Evolutionary conservation across 2,797 vertebrate genomes (phyloP).

Genomic region (Apodemus agrarius): DNA sequence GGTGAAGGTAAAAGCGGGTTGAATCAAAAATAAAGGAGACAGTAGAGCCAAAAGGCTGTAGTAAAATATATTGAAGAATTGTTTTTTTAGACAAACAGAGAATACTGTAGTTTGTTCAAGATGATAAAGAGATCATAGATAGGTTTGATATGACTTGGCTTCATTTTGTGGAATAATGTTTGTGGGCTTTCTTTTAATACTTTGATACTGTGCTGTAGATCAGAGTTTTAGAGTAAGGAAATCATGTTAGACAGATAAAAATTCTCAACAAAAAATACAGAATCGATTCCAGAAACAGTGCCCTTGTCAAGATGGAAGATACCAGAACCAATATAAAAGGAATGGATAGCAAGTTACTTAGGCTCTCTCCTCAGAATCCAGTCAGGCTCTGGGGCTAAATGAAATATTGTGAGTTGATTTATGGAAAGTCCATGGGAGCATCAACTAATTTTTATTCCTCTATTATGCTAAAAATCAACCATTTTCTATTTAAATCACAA

Average conservation of each 20-base stretch:
- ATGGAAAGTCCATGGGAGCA: not conserved
- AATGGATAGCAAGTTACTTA: not conserved
- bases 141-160: not conserved
- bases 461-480: too few species aligned
- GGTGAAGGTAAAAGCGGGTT: not conserved
- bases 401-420: not conserved
- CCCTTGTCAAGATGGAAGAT: not conserved
- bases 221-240: not conserved
- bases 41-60: not conserved
- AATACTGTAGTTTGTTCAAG: not conserved
- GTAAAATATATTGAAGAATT: not conserved
- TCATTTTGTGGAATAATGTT: not conserved
- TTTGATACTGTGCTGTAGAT: not conserved
- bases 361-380: not conserved
- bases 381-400: not conserved
- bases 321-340: accelerated
- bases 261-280: not conserved
- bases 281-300: not conserved
- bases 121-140: not conserved
- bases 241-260: not conserved
- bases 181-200: not conserved
- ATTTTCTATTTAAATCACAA: not conserved
- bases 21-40: not conserved
- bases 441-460: not conserved
- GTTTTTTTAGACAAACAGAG: not conserved